Percentiles rank a stretch among this genome's conserved stretches.
These are phyloP conservation scores for Struthidea cinerea DNA, from an alignment of 2,113 vertebrate species.

Conservation along the genomic window DNA sequence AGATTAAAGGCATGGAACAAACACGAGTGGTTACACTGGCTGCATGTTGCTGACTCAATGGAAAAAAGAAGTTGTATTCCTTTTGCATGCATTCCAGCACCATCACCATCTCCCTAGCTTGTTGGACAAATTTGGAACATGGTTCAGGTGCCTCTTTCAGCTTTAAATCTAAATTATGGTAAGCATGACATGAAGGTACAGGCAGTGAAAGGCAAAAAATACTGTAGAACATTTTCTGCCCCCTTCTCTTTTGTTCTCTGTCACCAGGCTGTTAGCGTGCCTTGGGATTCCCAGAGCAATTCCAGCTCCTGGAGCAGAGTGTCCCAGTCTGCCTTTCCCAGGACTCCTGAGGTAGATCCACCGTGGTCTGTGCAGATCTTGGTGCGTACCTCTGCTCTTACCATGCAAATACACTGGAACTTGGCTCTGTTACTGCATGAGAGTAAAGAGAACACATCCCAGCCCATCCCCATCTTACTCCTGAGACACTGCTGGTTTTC, in stretches of 20 bases:
- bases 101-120: not conserved
- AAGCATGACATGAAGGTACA: not conserved
- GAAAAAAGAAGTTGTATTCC: not conserved
- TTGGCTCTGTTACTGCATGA: accelerated
- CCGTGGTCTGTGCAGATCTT: not conserved
- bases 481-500: not conserved
- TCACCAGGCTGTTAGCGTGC: not conserved
- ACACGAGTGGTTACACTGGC: not conserved
- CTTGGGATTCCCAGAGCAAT: not conserved
- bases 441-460: not conserved
- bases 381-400: not conserved
- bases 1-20: not conserved
- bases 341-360: not conserved
- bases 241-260: not conserved
- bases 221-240: not conserved
- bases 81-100: not conserved
- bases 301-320: not conserved
- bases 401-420: not conserved
- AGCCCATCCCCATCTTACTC: not conserved
- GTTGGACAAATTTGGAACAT: not conserved
- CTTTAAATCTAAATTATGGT: not conserved
- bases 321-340: not conserved
- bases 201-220: not conserved
- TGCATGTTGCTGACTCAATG: not conserved
- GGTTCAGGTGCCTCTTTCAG: too few relatives aligned